phyloP scores from a whole-genome alignment of 2,888 invertebrate species.

The Leptinotarsa haldemani region DNA sequence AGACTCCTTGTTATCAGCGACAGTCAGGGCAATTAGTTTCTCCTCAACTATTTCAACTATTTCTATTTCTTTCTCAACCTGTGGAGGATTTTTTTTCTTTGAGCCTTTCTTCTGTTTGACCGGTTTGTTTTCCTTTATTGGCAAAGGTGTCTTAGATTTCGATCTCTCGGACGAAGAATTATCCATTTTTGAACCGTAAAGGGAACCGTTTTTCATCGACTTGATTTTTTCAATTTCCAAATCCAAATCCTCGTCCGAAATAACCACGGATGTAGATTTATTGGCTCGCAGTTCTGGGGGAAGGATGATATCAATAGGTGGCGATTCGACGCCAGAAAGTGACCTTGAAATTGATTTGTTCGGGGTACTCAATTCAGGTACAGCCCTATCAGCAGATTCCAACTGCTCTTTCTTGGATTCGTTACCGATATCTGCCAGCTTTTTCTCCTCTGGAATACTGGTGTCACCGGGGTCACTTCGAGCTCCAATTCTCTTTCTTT shows the following conservation, averaged over 20 bases:
- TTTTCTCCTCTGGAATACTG: slow-evolving; percentile 34
- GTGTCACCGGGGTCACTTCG: slow-evolving; percentile 81
- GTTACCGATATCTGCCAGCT: slow-evolving; percentile 30
- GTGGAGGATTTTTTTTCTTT: slow-evolving; percentile 34
- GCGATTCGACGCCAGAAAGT: slow-evolving; percentile 71
- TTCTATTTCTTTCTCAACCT: slow-evolving; percentile 50
- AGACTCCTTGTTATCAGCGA: slow-evolving; percentile 38
- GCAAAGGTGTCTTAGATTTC: slow-evolving; percentile 42
- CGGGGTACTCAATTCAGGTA: slow-evolving; percentile 19
- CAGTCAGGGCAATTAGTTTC: slow-evolving; percentile 48
- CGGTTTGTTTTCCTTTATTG: slow-evolving; percentile 25
- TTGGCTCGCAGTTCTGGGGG: slow-evolving; percentile 59
- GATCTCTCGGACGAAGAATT: slow-evolving; percentile 22
- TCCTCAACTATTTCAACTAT: slow-evolving; percentile 53
- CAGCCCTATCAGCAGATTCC: slow-evolving; percentile 59
- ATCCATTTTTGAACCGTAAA: slow-evolving; percentile 35
- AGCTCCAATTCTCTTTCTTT: slow-evolving; percentile 80
- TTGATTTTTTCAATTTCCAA: slow-evolving; percentile 75
- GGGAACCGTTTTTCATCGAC: slow-evolving; percentile 65
- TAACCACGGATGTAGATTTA: slow-evolving; percentile 70
- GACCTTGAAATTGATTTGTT: slow-evolving; percentile 55
- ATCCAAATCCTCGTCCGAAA: slow-evolving; percentile 77
- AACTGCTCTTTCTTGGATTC: slow-evolving; percentile 66
- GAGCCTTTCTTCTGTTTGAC: slow-evolving; percentile 29
- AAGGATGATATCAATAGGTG: slow-evolving; percentile 75